Evolutionary conservation across 2,113 vertebrate species (phyloP).

Genomic region (Benitochromis conjunctus): DNA sequence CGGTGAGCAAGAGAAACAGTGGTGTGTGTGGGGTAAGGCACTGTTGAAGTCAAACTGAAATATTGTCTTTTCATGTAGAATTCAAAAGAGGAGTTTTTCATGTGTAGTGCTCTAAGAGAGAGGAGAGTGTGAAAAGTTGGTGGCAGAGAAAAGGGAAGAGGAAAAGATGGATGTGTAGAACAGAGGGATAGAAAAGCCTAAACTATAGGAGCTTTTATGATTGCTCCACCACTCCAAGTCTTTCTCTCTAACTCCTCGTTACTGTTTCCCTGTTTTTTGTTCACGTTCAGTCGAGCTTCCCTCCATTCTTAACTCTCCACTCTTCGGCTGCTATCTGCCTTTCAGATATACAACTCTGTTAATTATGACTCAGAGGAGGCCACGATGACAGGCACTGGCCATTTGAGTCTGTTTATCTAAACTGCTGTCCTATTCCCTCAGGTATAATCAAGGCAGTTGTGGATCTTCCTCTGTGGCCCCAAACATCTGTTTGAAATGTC

Average conservation of each 20-base stretch:
- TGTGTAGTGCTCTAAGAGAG: neutral
- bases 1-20: neutral
- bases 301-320: neutral
- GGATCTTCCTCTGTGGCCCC: neutral
- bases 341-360: neutral
- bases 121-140: neutral
- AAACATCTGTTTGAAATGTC: neutral
- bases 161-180: neutral
- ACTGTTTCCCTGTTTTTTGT: neutral
- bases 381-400: neutral
- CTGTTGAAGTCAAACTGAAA: slow-evolving; percentile 32
- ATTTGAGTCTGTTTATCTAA: neutral
- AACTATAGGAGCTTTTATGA: neutral
- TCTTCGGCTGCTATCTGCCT: neutral
- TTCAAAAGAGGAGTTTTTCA: slow-evolving; percentile 19
- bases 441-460: neutral
- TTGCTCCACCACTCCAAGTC: neutral
- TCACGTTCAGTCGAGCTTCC: neutral
- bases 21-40: neutral
- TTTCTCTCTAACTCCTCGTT: rapidly evolving
- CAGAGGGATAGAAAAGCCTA: neutral
- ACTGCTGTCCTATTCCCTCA: neutral
- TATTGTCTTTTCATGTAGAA: slow-evolving; percentile 29
- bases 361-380: neutral
- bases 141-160: neutral